Evolutionary conservation across 2,113 vertebrate species (phyloP).

Genomic region (Nematolebias whitei): DNA sequence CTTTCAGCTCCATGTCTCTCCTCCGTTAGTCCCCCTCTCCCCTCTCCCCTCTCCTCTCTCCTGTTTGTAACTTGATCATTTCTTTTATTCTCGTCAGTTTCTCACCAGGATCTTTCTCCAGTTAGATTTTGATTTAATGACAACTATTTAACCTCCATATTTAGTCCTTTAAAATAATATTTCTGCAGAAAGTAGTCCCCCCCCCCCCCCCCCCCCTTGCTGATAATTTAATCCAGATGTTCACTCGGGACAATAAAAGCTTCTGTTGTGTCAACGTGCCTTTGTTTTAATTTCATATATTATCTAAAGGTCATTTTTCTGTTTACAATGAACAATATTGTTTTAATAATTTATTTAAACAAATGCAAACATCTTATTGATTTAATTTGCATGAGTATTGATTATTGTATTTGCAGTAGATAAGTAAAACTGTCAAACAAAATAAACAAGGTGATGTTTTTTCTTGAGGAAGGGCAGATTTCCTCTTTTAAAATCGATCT

Average conservation of each 20-base stretch:
- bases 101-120: not conserved
- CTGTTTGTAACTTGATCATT: conserved; percentile 89
- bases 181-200: not conserved
- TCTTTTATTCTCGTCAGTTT: not conserved
- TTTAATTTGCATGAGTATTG: not conserved
- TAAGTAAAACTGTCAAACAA: not conserved
- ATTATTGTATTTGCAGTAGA: conserved; percentile 2
- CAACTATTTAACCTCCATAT: conserved; percentile 18
- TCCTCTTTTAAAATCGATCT: not conserved
- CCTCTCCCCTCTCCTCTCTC: too few species aligned
- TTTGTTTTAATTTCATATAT: conserved; percentile 16
- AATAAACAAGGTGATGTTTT: not conserved
- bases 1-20: conserved; percentile 91
- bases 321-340: not conserved
- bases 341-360: conserved; percentile 1
- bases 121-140: conserved; percentile 18
- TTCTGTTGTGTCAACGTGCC: conserved; percentile 41
- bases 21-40: conserved; percentile 92
- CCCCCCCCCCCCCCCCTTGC: conserved; percentile 6
- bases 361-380: not conserved
- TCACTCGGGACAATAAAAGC: conserved; percentile 30
- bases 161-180: not conserved
- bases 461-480: too few species aligned
- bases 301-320: not conserved
- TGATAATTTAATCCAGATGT: conserved; percentile 56